These are phyloP conservation scores for Xiphydria camelus DNA, from an alignment of 2,888 invertebrate genomes.

Conservation along the genomic window DNA sequence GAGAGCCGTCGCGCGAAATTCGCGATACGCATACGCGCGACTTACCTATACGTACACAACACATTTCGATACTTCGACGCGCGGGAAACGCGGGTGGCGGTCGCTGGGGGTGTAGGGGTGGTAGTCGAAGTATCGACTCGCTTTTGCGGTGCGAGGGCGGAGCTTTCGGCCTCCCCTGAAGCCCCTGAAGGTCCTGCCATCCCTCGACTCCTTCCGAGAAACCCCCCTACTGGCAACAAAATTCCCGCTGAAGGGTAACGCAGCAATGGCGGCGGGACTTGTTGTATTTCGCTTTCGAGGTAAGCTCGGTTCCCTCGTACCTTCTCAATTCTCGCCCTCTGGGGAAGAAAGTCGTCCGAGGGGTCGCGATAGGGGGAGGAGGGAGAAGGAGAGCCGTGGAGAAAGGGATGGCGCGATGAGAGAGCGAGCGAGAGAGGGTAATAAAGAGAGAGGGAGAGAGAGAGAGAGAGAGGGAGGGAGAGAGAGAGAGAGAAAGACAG, in stretches of 20 bases:
- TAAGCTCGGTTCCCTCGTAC: conserved; percentile 40
- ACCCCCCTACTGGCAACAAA: conserved; percentile 35
- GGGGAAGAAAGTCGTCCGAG: not conserved
- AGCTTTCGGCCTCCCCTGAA: conserved; percentile 46
- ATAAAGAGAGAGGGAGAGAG: not conserved
- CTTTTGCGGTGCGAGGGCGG: conserved; percentile 52
- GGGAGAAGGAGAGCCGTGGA: conserved; percentile 5
- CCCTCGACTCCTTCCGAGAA: conserved; percentile 14
- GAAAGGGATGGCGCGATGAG: conserved; percentile 1
- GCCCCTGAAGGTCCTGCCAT: conserved; percentile 14
- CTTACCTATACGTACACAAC: not conserved
- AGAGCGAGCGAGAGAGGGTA: not conserved
- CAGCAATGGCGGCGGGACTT: conserved; percentile 58
- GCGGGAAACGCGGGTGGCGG: not conserved
- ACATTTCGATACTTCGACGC: conserved; percentile 18
- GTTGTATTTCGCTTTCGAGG: conserved; percentile 56
- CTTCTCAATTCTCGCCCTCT: conserved; percentile 28
- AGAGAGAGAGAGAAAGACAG: conserved; percentile 4
- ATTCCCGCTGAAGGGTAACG: conserved; percentile 50
- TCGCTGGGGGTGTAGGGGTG: conserved; percentile 16
- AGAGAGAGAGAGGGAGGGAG: conserved; percentile 14
- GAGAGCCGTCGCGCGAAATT: no score
- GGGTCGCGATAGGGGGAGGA: conserved; percentile 2
- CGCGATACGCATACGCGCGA: not conserved
- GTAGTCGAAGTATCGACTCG: conserved; percentile 52